Base-by-base conservation (phyloP, 2,113 vertebrate genomes). In the Brachyhypopomus occidentalis region DNA sequence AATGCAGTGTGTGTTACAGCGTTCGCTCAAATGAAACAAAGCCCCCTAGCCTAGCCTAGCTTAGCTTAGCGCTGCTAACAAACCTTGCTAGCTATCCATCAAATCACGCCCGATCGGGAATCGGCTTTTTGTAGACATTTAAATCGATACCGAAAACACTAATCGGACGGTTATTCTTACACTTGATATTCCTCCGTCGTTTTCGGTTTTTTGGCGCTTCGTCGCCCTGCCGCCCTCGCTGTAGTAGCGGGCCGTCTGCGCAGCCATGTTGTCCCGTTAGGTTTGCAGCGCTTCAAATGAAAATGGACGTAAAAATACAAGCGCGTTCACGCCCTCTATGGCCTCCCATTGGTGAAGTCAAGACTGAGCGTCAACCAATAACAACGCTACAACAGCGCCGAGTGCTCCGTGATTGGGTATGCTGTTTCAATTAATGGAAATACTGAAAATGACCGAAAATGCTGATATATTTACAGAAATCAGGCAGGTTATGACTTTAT, bases 191-290 rank as follows among this genome's bases (percentile, higher is more conserved):
- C 91, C 66, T 1, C 73, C 94, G 85, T 94, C 94, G 75, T 94
- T 95, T 55, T 96, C 96, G 8, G 95, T 96, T 92, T 96, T 95
- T 87, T 94, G 93, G 80, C 96, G 92, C 88, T 96, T 96, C 0
- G 95, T 94, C 67, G 95, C 95, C 83, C 96, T 93, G 87, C 95
- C 95, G 69, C 95, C 95, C 87, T 96, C 95, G 87, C 92, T 94
- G 91, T 94, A 95, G 69, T 93, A 94, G 64, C 95, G 93, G 89
- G 94, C 95, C 74, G 89, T 92, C 74, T 82, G 80, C 86, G 91
- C 90, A 90, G 93, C 93, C 93, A 94, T 94, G 90, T 93, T 93
- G 92, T 93, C 89, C 87, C 88, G 80, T 82, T 76, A 82, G 62
- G 48, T 77, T 38, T 58, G 55, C 63, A 34, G 27, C 75, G 52